Base-by-base conservation (phyloP, 2,113 vertebrate genomes). In the Lanius ludovicianus region DNA sequence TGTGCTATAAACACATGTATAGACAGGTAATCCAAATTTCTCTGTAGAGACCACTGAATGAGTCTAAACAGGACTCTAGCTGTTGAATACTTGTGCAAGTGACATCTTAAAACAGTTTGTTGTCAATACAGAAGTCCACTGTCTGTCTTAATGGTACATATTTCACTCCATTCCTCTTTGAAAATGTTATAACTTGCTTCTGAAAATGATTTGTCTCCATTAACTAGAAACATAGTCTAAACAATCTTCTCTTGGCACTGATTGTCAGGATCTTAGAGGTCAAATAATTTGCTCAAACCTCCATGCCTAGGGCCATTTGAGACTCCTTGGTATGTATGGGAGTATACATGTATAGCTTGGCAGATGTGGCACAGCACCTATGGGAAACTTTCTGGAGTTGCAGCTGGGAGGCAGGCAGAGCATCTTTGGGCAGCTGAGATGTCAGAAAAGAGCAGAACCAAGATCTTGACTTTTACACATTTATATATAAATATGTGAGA, bases 401-500 rank as follows among this genome's bases (percentile, higher is more conserved):
- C 20, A 83, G 7, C 13, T 47, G 22, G 37, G 31, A 83, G 37
- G 12, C 25, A 52, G 28, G 27, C 50, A 75, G n/a, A 23, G 3
- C 17, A 59, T 44, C 44, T 84, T 25, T 50, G 62, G 68, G 68
- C 53, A 63, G 17, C 24, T 68, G 22, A 59, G 31, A 21, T 35
- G 44, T 19, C 28, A 35, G 24, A 23, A 79, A 18, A 49, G 28
- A 73, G 31, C 0, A 41, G 31, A 80, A 33, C 35, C 35, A 68
- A 68, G 42, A 90, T 44, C 14, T 19, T 0, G 0, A 76, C 8
- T 52, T 75, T 39, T 15, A 55, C 14, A 39, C 1, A 2, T 15
- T 23, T 14, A 6, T 15, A 6, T 18, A 20, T 13, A 37, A 30
- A 10, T 63, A 17, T 4, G 11, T 17, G 31, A 39, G n/a, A 41